phyloP scores from a whole-genome alignment of 2,113 vertebrate species.

The Siniperca chuatsi region DNA sequence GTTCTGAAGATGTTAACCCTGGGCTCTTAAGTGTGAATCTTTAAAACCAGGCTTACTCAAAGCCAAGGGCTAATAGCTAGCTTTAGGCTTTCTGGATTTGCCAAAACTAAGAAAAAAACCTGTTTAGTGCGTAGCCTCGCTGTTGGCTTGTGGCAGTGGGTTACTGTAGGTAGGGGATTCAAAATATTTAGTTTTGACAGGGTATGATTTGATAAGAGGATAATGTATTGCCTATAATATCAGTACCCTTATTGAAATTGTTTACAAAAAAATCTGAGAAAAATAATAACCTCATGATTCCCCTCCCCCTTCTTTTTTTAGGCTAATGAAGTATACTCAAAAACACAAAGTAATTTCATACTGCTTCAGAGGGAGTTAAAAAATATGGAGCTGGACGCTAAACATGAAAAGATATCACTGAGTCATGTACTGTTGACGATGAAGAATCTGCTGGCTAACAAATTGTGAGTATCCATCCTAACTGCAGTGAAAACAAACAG shows the following conservation, averaged over 20 bases:
- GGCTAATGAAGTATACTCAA: constrained; percentile 53
- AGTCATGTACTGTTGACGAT: constrained; percentile 22
- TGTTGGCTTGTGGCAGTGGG: not conserved
- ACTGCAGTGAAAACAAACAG: not conserved
- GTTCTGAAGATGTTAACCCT: not conserved
- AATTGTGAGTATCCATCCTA: constrained; percentile 73
- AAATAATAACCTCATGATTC: constrained; percentile 1
- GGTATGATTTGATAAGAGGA: not conserved
- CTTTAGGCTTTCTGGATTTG: not conserved
- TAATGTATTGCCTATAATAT: not conserved
- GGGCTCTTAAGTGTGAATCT: not conserved
- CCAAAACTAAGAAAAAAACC: not conserved
- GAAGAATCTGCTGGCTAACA: constrained; percentile 55
- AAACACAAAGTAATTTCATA: constrained; percentile 55
- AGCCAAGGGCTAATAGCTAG: constrained; percentile 9
- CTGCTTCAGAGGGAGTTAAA: constrained; percentile 55
- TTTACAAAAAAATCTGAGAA: not conserved
- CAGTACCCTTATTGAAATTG: not conserved
- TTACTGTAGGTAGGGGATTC: not conserved
- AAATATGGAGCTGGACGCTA: constrained; percentile 50
- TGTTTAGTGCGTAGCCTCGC: not conserved
- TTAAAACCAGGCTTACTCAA: not conserved
- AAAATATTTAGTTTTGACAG: not conserved
- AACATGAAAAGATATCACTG: constrained; percentile 58
- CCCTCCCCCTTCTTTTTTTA: constrained; percentile 48